Evolutionary conservation across 92 coral and sea anemone genomes (phyloP), one percentile per base, ranked within the genome.

Genomic region (Palythoa grandiflora): DNA sequence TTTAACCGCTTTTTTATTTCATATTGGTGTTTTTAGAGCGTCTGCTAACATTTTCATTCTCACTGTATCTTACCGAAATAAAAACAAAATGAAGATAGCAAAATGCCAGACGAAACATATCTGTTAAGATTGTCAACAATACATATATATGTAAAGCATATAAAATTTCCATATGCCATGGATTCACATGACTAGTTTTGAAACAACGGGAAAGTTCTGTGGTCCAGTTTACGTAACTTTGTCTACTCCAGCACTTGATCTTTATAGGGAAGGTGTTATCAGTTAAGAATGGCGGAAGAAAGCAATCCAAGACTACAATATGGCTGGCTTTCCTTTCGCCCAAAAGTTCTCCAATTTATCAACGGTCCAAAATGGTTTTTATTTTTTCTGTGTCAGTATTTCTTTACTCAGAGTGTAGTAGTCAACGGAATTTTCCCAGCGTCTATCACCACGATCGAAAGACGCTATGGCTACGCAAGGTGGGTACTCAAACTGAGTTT

Each of bases 391-490:
- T 89, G 96, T 60, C 90, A 83, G 88, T 96, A 89, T 73, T 84
- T 89, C 89, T 93, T 96, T 68, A 89, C 94, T 7, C 94, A 93
- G 59, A 93, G 98, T 54, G 92, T 96, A 14, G 94, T 94, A 1
- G 92, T 93, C 2, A 94, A 94, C 80, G 98, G 98, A 2, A 92
- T 93, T 14, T 96, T 88, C 78, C 94, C 98, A 14, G 98, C 94
- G 1, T 91, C 97, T 11, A 93, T 94, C 6, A 93, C 93, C 74
- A 94, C 98, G 28, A 93, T 94, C 16, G 98, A 96, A 91, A 93
- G 88, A 80, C 93, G 98, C 35, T 96, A 91, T 81, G 98, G 96
- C 51, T 91, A 84, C 83, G 84, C 98, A 71, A 96, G 98, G 98
- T 96, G 13, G 60, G 79, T 16, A 38, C 38, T 10, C n/a, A 17